A percentile compares a stretch with the other conserved stretches of the same genome.
Conservation (phyloP, 2,797 vertebrate species). For the Cephalopachus bancanus region DNA sequence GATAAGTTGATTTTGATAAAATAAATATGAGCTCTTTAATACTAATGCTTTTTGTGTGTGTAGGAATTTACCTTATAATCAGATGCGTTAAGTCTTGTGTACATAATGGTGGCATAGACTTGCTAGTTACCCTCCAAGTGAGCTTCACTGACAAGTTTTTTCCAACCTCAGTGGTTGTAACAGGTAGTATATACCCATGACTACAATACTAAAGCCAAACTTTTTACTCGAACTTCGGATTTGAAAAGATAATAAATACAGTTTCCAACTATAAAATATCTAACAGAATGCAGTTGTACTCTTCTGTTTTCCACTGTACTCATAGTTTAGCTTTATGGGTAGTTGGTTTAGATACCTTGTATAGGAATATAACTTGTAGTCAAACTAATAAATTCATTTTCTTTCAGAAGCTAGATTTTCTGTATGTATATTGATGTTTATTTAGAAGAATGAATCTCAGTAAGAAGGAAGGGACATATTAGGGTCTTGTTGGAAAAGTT, state of each 20-base stretch:
- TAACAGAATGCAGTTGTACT: not conserved
- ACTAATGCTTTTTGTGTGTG: not conserved
- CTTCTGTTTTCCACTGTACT: conserved; percentile 26
- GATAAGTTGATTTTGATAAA: conserved; percentile 29
- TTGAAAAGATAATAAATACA: conserved; percentile 16
- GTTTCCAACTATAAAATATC: not conserved
- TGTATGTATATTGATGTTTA: not conserved
- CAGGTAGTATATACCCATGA: not conserved
- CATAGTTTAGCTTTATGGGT: not conserved
- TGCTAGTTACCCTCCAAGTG: not conserved
- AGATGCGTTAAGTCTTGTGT: not conserved
- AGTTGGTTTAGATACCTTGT: not conserved
- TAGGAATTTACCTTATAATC: conserved; percentile 22
- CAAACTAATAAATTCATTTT: conserved; percentile 27
- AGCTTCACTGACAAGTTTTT: conserved; percentile 11
- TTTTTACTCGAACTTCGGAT: not conserved
- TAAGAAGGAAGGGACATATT: conserved; percentile 14
- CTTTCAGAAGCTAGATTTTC: conserved; percentile 39
- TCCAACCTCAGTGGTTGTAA: not conserved
- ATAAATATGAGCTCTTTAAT: conserved; percentile 27
- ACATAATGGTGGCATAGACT: conserved; percentile 5
- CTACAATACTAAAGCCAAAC: not conserved
- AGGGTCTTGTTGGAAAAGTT: conserved; percentile 23
- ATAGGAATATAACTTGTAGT: not conserved
- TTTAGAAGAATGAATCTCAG: conserved; percentile 10